Base-by-base conservation (phyloP, 2,797 vertebrate genomes). In the Chromobotia macracanthus region DNA sequence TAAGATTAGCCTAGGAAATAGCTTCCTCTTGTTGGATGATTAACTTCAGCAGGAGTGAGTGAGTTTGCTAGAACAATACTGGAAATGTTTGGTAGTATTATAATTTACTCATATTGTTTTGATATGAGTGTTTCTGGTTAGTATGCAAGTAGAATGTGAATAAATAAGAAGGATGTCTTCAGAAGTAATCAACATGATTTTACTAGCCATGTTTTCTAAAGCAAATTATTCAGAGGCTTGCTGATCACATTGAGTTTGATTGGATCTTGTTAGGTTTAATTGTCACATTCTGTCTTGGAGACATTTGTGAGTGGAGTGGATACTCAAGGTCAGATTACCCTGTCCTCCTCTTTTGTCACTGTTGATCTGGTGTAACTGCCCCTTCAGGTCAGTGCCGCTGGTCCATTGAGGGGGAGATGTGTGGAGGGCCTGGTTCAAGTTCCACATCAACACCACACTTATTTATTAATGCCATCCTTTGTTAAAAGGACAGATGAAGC, bases 261-360 rank as follows among this genome's bases (percentile, higher is more conserved):
- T 73, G 53, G 44, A 61, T 80, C 19, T 23, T 44, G 55, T 75
- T 48, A 46, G 19, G 31, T 25, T 25, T 56, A 9, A 50, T 66
- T 66, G 56, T 38, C 13, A 67, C 67, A 72, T 66, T 72, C 50
- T 48, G 50, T 65, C 41, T n/a, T 23, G 4, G 61, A 9, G 21
- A 65, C 41, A 13, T 69, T 18, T 70, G 65, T 61, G 48, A 41
- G 72, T 75, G 21, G 15, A 70, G 75, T 13, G 61, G 51, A 58
- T 77, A 79, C 71, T 70, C 71, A 80, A 70, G 84, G 48, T 85
- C 74, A 78, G 25, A 83, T 85, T 83, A 85, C 82, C 64, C 76
- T 79, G 73, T 81, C 79, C 76, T 79, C 70, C 38, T 63, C 60
- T 79, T 79, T 66, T 72, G 71, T 55, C 44, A 55, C 65, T 41